Base-by-base conservation (phyloP, 2,113 vertebrate genomes). In the Pelecanoides urinatrix region DNA sequence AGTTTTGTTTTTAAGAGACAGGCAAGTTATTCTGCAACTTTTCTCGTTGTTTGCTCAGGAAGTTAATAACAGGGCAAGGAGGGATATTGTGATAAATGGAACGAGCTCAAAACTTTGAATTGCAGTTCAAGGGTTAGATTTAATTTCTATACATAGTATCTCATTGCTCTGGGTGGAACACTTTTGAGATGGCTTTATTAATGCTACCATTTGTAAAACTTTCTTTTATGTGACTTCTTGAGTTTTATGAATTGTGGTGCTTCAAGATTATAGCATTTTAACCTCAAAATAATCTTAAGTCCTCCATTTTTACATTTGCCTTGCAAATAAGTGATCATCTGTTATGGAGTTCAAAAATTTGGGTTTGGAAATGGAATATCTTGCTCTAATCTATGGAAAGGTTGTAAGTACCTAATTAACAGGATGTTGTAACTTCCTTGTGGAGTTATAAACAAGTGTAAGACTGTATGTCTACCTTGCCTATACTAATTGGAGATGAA, bases 81-180 rank as follows among this genome's bases (percentile, higher is more conserved):
- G 49, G 47, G 59, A 44, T 49, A 32, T 3, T 20, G 7, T 58
- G 63, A 27, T 55, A 86, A 76, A 38, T 53, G 11, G 45, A 87
- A 68, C 29, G 75, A 49, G 30, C 15, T 82, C 13, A 13, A 74
- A 58, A 68, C 10, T 72, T 49, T 55, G 16, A 91, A 34, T 56
- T 56, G 49, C 26, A 38, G 8, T 61, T 63, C 38, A 70, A 55
- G 29, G 27, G 26, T 9, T 82, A 26, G 26, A 73, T 86, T 86
- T 79, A 0, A 23, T 73, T 77, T 79, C 40, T 74, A 0, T 55
- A 29, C 5, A 1, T 29, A 36, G 6, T 68, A 13, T 52, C 14
- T 73, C 25, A 55, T n/a, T 90, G 36, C 30, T 71, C 16, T 49
- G 16, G 20, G 19, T 77, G 34, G 36, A 76, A 55, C 26, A 10